Percentiles rank a stretch among this genome's conserved stretches.
These are phyloP conservation scores for Trissoscelio sp. DNA, from an alignment of 2,888 invertebrate genomes.

Conservation along the genomic window DNA sequence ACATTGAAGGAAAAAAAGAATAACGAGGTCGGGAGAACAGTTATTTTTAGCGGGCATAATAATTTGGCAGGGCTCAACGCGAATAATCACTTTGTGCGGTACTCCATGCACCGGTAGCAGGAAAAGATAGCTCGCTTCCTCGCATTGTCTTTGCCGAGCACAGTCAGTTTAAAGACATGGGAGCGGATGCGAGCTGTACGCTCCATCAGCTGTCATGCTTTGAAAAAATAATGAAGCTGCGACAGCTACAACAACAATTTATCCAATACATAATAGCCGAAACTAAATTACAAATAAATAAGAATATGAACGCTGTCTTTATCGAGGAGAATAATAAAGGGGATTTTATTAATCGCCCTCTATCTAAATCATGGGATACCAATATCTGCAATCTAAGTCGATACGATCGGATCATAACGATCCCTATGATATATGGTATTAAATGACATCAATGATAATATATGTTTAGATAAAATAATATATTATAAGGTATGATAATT, in stretches of 20 bases:
- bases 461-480: constrained; percentile 48
- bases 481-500: constrained; percentile 57
- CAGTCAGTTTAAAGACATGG: constrained; percentile 80
- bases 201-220: constrained; percentile 76
- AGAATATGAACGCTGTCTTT: too few species aligned
- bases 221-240: constrained; percentile 59
- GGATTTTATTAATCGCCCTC: background rate
- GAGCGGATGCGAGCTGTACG: constrained; percentile 79
- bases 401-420: constrained; percentile 22
- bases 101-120: constrained; percentile 72
- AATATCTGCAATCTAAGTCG: constrained; percentile 4
- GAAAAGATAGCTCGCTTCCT: constrained; percentile 82
- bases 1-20: constrained; percentile 20
- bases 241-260: background rate
- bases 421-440: constrained; percentile 25
- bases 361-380: background rate
- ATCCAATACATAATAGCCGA: too few species aligned
- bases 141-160: constrained; percentile 81
- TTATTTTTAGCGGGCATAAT: constrained; percentile 51
- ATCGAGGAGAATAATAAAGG: too few species aligned
- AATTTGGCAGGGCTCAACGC: constrained; percentile 52
- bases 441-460: constrained; percentile 46
- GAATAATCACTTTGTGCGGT: constrained; percentile 47
- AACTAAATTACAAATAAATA: too few species aligned
- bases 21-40: constrained; percentile 35